Conservation (phyloP, 2,797 vertebrate genomes). For the Notolepis coatsorum region DNA sequence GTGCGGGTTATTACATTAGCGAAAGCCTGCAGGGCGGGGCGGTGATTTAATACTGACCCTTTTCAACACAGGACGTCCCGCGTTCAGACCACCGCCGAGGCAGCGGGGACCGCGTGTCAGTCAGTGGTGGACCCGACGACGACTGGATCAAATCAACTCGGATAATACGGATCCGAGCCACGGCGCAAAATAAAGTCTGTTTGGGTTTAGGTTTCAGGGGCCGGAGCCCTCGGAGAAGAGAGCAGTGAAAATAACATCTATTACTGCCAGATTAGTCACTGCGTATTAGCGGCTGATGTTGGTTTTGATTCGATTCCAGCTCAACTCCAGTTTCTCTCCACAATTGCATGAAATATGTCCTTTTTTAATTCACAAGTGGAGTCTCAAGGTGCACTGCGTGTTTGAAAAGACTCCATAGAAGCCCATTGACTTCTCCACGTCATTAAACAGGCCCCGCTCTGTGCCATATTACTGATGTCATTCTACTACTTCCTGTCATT, state of each 20-base stretch:
- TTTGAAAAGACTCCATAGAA: slow-evolving; percentile 65
- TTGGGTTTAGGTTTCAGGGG: slow-evolving; percentile 43
- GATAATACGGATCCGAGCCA: slow-evolving; percentile 42
- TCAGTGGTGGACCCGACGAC: slow-evolving; percentile 51
- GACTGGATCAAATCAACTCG: slow-evolving; percentile 61
- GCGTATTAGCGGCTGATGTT: slow-evolving; percentile 67
- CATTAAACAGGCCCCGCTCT: slow-evolving; percentile 64
- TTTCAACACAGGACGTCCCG: slow-evolving; percentile 33
- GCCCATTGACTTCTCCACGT: slow-evolving; percentile 66
- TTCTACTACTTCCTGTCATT: slow-evolving; percentile 73
- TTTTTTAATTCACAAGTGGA: slow-evolving; percentile 59
- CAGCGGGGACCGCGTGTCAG: slow-evolving; percentile 50
- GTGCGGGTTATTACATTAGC: slow-evolving; percentile 62
- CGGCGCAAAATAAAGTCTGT: slow-evolving; percentile 46
- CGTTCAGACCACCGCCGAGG: slow-evolving; percentile 42
- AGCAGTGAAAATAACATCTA: slow-evolving; percentile 69
- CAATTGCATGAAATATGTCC: slow-evolving; percentile 62
- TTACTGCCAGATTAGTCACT: slow-evolving; percentile 73
- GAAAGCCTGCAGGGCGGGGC: slow-evolving; percentile 50
- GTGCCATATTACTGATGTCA: slow-evolving; percentile 75
- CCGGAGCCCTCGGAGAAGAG: slow-evolving; percentile 44
- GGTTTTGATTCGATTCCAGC: slow-evolving; percentile 69
- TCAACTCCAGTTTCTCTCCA: slow-evolving; percentile 59
- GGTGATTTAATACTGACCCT: slow-evolving; percentile 69
- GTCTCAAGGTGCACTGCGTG: slow-evolving; percentile 55